Evolutionary conservation across 2,797 vertebrate species (phyloP).

Genomic region (Dallia pectoralis): DNA sequence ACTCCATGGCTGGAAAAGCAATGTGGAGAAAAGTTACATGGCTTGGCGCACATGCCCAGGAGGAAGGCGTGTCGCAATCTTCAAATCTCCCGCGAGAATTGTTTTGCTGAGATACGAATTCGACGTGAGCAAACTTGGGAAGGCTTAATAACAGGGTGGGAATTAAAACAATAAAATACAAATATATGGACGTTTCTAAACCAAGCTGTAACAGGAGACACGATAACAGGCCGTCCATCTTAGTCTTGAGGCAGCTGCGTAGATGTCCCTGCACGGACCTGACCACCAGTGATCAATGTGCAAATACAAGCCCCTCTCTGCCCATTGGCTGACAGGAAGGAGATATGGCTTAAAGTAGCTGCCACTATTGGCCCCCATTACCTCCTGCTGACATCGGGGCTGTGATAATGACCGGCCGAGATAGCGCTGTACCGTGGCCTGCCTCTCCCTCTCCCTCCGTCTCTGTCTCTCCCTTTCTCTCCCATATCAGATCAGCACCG

Average conservation of each 20-base stretch:
- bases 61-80: too few species aligned
- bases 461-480: background rate
- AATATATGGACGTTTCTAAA: too few species aligned
- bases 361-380: conserved; percentile 80
- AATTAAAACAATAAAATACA: too few species aligned
- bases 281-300: conserved; percentile 9
- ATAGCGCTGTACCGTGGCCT: background rate
- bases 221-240: background rate
- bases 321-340: conserved; percentile 60
- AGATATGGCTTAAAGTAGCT: conserved; percentile 63
- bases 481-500: conserved; percentile 74
- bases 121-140: too few species aligned
- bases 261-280: conserved; percentile 1
- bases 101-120: too few species aligned
- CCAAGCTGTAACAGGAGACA: background rate
- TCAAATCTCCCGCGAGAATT: too few species aligned
- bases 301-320: conserved; percentile 71
- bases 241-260: background rate
- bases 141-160: too few species aligned
- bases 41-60: too few species aligned
- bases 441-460: background rate
- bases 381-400: conserved; percentile 18
- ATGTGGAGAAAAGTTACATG: too few species aligned
- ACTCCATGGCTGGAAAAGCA: too few species aligned
- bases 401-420: conserved; percentile 1